Percentiles rank a stretch among this genome's conserved stretches.
phyloP scores from a whole-genome alignment of 2,888 invertebrate species.

The Metallyticus violacea region DNA sequence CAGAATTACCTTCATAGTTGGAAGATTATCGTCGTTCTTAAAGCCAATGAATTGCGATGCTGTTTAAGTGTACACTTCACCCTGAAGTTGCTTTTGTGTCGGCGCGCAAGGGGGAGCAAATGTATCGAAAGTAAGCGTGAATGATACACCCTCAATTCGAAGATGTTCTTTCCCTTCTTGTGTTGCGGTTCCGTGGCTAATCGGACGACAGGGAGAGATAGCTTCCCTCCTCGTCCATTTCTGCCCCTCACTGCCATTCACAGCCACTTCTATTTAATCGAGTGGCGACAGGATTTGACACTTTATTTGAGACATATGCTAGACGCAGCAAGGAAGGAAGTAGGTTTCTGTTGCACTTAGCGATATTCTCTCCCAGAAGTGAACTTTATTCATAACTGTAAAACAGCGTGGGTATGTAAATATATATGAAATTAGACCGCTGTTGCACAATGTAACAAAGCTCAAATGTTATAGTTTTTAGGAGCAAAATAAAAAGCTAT shows the following conservation, averaged over 20 bases:
- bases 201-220: neutral
- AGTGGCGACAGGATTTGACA: slow-evolving; percentile 18
- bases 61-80: neutral
- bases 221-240: neutral
- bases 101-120: neutral
- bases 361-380: neutral
- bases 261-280: slow-evolving; percentile 4
- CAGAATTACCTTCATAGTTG: neutral
- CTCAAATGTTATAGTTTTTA: no score
- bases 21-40: neutral
- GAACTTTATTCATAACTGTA: neutral
- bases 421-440: no score
- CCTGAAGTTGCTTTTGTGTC: neutral
- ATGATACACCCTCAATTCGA: neutral
- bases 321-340: neutral
- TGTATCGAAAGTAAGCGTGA: neutral
- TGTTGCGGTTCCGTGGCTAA: neutral
- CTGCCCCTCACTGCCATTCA: neutral
- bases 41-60: neutral
- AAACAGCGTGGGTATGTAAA: no score
- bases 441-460: no score
- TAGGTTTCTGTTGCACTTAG: neutral
- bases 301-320: slow-evolving; percentile 21
- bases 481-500: no score
- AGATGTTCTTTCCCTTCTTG: neutral